These are phyloP conservation scores for Pempheris klunzingeri DNA, from an alignment of 2,797 vertebrate species.

Conservation along the genomic window DNA sequence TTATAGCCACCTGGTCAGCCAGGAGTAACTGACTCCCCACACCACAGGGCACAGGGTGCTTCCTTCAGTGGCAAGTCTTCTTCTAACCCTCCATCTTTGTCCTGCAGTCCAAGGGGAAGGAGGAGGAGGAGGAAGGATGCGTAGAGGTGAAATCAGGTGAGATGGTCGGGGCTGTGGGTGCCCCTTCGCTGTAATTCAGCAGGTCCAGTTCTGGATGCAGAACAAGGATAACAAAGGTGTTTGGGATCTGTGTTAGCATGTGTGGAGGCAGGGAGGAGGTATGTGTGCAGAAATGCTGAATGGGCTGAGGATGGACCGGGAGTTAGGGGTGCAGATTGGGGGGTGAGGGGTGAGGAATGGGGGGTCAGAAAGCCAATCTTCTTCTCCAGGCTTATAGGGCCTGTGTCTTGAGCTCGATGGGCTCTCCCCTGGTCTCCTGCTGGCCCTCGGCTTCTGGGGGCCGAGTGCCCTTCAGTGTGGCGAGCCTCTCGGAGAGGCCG, in stretches of 20 bases:
- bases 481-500: slow-evolving; percentile 91
- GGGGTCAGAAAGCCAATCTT: slow-evolving; percentile 71
- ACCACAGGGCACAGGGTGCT: slow-evolving; percentile 67
- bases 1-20: slow-evolving; percentile 75
- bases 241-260: slow-evolving; percentile 48
- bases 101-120: slow-evolving; percentile 69
- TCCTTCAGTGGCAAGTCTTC: slow-evolving; percentile 79
- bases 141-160: slow-evolving; percentile 38
- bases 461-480: slow-evolving; percentile 90
- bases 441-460: slow-evolving; percentile 86
- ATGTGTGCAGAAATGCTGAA: slow-evolving; percentile 62
- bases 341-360: slow-evolving; percentile 45
- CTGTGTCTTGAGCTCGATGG: slow-evolving; percentile 95
- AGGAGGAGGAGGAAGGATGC: slow-evolving; percentile 37
- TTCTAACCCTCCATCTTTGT: slow-evolving; percentile 78
- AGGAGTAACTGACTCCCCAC: slow-evolving; percentile 64
- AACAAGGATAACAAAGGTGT: slow-evolving; percentile 48
- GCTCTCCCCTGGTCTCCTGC: slow-evolving; percentile 88
- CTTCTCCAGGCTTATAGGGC: slow-evolving; percentile 84
- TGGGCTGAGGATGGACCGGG: slow-evolving; percentile 64
- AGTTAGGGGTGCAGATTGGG: slow-evolving; percentile 59
- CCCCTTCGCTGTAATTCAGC: slow-evolving; percentile 56
- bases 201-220: slow-evolving; percentile 68
- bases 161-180: slow-evolving; percentile 60
- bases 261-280: slow-evolving; percentile 60